Conservation (phyloP, 2,888 invertebrate genomes). For the Dascillus cervinus region DNA sequence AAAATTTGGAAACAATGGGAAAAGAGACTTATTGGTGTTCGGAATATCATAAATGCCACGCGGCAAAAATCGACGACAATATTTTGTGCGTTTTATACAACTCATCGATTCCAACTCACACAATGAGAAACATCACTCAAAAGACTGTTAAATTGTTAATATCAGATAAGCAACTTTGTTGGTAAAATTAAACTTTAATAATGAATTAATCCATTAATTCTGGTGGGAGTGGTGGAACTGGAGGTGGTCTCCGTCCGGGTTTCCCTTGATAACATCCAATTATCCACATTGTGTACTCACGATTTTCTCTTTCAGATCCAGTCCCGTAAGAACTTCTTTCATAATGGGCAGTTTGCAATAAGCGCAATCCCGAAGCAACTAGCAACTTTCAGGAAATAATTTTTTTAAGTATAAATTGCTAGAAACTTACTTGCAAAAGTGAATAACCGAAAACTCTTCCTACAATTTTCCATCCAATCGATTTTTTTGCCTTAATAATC, state of each 20-base stretch:
- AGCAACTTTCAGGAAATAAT: constrained; percentile 10
- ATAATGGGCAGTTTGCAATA: constrained; percentile 37
- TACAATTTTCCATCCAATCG: constrained; percentile 33
- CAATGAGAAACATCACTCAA: constrained; percentile 64
- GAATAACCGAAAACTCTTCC: constrained; percentile 28
- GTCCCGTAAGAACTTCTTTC: no score
- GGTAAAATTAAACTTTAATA: constrained; percentile 43
- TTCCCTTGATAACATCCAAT: constrained; percentile 30
- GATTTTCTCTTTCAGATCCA: constrained; percentile 27
- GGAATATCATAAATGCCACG: constrained; percentile 81
- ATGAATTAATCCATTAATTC: constrained; percentile 9
- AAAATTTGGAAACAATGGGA: constrained; percentile 20
- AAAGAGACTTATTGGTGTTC: constrained; percentile 76
- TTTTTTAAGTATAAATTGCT: background rate
- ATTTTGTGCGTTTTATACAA: constrained; percentile 68
- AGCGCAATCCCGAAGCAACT: constrained; percentile 20
- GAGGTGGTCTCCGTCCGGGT: constrained; percentile 18
- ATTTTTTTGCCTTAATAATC: constrained; percentile 28
- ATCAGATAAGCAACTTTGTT: constrained; percentile 61
- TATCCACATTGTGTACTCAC: constrained; percentile 34
- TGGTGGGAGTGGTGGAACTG: constrained; percentile 19
- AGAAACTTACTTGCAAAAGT: constrained; percentile 25
- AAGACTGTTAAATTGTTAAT: constrained; percentile 56
- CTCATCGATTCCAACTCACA: constrained; percentile 64
- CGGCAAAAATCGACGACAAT: constrained; percentile 56